These are phyloP conservation scores for Silurus asotus DNA, from an alignment of 2,113 vertebrate genomes.

Conservation along the genomic window DNA sequence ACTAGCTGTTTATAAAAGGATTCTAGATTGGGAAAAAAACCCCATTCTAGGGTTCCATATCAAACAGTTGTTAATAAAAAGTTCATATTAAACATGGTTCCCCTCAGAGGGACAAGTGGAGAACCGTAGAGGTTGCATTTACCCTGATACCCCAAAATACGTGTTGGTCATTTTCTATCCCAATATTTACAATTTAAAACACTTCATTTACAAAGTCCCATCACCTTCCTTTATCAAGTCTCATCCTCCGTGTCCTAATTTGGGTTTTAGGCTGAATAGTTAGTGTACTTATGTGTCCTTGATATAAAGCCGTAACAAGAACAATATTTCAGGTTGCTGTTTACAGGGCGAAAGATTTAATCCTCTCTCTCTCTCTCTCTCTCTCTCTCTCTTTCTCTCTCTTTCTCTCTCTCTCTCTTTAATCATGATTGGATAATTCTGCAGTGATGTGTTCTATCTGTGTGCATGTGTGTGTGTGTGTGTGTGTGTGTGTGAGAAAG, in stretches of 20 bases:
- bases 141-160: too few relatives aligned
- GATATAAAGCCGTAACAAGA: not conserved
- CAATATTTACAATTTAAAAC: not conserved
- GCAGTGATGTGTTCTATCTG: not conserved
- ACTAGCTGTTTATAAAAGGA: too few relatives aligned
- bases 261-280: not conserved
- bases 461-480: not conserved
- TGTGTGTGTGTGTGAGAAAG: not conserved
- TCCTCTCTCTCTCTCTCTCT: not conserved
- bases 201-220: not conserved
- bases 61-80: not conserved
- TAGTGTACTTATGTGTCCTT: not conserved
- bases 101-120: not conserved
- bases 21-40: not conserved
- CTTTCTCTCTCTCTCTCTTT: too few relatives aligned
- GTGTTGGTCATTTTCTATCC: not conserved
- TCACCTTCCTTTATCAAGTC: not conserved
- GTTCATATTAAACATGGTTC: too few relatives aligned
- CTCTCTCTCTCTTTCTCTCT: not conserved
- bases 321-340: not conserved
- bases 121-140: not conserved
- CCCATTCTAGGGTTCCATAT: not conserved
- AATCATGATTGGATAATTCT: not conserved
- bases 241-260: not conserved
- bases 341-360: not conserved